Base-by-base conservation (phyloP, 2,113 vertebrate species). In the Canis aureus region DNA sequence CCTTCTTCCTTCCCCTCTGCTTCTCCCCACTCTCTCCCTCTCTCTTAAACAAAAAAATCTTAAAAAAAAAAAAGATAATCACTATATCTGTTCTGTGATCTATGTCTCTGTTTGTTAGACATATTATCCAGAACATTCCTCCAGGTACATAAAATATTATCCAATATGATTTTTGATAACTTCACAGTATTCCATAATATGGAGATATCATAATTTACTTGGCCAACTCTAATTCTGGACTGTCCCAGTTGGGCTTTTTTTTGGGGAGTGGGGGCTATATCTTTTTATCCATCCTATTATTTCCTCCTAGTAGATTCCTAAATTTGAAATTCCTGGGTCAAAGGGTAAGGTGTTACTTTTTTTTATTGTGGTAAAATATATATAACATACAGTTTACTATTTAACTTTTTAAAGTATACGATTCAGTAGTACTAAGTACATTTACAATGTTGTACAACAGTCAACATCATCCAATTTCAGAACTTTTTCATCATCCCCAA, bases 261-360 rank as follows among this genome's bases (percentile, higher is more conserved):
- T 23, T 1, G 25, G 1, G 43, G 43, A 38, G 38, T 38, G 43
- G 43, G 43, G 43, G 43, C 38, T 83, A 23, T 59, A 67, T 91
- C 20, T 91, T 91, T 91, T 27, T 38, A 78, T 59, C 71, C 51
- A 83, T 57, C 69, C 20, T 13, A 80, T 86, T 95, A 91, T 86
- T 85, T 95, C 64, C n/a, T 80, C 38, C 51, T 49, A 49, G n/a
- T 87, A 10, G 60, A 86, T 66, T 57, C 51, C 27, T 69, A 78
- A 91, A 85, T 59, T 69, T 78, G 64, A 80, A 87, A 71, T 55
- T 92, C 76, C 69, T 91, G 35, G 35, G 51, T 66, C 87, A 84
- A 91, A 90, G 27, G 2, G 35, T 95, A 84, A 91, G 35, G 59
- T 20, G 57, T 67, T 83, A 67, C 71, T 83, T 66, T 95, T 67